Evolutionary conservation across 2,797 vertebrate species (phyloP).

Genomic region (Parotocinclus haroldoi): DNA sequence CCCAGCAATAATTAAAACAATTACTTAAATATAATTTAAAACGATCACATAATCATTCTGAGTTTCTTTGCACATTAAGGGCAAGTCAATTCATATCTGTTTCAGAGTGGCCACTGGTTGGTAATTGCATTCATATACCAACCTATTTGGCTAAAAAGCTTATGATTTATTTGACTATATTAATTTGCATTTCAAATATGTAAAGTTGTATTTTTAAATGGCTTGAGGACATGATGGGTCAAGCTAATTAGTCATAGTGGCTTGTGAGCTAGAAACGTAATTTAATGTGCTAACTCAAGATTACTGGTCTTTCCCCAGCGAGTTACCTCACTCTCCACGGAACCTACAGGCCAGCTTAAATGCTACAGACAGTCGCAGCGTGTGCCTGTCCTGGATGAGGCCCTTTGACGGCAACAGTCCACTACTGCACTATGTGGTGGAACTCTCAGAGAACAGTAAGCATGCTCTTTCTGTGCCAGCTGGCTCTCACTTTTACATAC

Average conservation of each 20-base stretch:
- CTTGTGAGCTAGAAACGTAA: background rate
- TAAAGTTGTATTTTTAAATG: background rate
- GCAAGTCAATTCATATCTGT: background rate
- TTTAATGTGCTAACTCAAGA: conserved; percentile 31
- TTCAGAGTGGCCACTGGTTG: background rate
- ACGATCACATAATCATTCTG: background rate
- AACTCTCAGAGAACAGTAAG: conserved; percentile 96
- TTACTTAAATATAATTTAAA: conserved; percentile 34
- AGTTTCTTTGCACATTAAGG: background rate
- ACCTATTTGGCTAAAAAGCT: background rate
- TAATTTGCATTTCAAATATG: background rate
- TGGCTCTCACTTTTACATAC: background rate
- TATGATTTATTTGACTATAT: background rate
- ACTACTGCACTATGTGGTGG: conserved; percentile 85
- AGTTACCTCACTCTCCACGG: conserved; percentile 90
- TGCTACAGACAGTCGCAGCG: conserved; percentile 75
- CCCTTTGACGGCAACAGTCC: conserved; percentile 95
- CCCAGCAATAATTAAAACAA: conserved; percentile 40
- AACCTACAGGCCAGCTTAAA: conserved; percentile 84
- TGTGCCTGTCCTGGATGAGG: conserved; percentile 88
- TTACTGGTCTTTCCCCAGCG: conserved; percentile 63
- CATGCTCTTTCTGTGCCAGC: conserved; percentile 34
- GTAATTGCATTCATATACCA: background rate
- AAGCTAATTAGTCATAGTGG: background rate
- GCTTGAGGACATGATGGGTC: background rate